Base-by-base conservation (phyloP, 2,888 invertebrate genomes). In the Didymodactylos carnosus region DNA sequence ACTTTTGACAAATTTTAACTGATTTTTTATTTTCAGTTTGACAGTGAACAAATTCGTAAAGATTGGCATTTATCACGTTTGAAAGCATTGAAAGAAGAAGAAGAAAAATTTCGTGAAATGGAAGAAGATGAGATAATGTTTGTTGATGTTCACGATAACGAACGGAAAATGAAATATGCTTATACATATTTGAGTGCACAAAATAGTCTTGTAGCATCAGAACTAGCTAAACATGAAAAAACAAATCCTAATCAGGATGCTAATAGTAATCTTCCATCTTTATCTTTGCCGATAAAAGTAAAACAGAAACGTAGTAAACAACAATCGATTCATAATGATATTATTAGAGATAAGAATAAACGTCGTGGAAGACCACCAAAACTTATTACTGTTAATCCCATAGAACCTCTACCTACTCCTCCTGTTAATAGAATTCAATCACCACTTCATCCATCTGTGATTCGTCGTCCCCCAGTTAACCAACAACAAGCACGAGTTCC, bases 61-160 rank as follows among this genome's bases (percentile, higher is more conserved):
- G 90, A 90, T 81, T 91, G 92, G 92, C 91, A 92, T 84, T 87
- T 90, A 79, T 90, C 90, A 82, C 88, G 91, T 53, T 76, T 83
- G 70, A 81, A 83, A 77, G 80, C 81, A 7, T 76, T 83, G 73
- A 82, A 81, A 76, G 83, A 83, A 87, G 89, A 82, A 75, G 83
- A 83, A 72, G 84, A 84, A 75, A 75, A 81, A 51, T 77, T 81
- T 70, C 80, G 81, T 8, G 82, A 83, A 75, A 73, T 81, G 41
- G 84, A 85, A 75, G 84, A 84, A 71, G 84, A 85, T 75, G 87
- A 87, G 78, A 86, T 87, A 79, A 85, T 89, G 77, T 85, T 90
- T 79, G 90, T 90, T 35, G 91, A 89, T 82, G 87, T 88, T 72
- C 87, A 89, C 76, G 88, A 89, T 84, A 90, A 91, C 80, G 88